Evolutionary conservation across 2,113 vertebrate genomes (phyloP).

Genomic region (Larimichthys polyactis): DNA sequence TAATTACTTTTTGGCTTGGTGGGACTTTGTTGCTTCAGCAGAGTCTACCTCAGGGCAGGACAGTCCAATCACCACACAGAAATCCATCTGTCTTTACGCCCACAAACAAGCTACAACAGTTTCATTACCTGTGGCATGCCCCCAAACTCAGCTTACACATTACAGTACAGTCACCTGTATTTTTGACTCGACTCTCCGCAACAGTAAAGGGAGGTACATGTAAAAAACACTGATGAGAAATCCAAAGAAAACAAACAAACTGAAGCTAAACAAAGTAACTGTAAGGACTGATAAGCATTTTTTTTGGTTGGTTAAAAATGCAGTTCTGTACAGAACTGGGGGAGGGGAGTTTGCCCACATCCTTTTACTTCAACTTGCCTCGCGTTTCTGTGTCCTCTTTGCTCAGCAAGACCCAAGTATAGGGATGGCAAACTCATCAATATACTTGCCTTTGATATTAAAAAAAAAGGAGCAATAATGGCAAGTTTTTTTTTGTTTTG

Average conservation of each 20-base stretch:
- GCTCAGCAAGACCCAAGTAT: conserved; percentile 41
- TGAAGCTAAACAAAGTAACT: not conserved
- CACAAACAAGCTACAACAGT: conserved; percentile 37
- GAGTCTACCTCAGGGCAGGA: conserved; percentile 47
- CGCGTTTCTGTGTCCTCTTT: conserved; percentile 2
- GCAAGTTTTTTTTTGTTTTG: conserved; percentile 41
- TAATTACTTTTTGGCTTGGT: not conserved
- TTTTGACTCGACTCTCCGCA: conserved; percentile 17
- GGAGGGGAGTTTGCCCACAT: conserved; percentile 14
- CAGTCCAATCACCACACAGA: conserved; percentile 43
- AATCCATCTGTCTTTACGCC: conserved; percentile 40
- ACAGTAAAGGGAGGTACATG: conserved; percentile 13
- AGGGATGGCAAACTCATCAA: conserved; percentile 30
- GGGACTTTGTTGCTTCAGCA: conserved; percentile 58
- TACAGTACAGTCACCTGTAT: conserved; percentile 26
- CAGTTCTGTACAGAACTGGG: conserved; percentile 53
- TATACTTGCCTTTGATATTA: conserved; percentile 50
- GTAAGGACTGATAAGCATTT: conserved; percentile 38
- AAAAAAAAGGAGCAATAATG: conserved; percentile 22
- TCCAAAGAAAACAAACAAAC: conserved; percentile 39
- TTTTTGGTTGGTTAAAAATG: conserved; percentile 75
- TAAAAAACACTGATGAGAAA: conserved; percentile 28
- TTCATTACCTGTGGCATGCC: conserved; percentile 60
- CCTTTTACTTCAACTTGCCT: conserved; percentile 37
- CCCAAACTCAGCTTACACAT: conserved; percentile 38